Conservation (phyloP, 2,888 invertebrate genomes). For the Hirtodrosophila alboralis region DNA sequence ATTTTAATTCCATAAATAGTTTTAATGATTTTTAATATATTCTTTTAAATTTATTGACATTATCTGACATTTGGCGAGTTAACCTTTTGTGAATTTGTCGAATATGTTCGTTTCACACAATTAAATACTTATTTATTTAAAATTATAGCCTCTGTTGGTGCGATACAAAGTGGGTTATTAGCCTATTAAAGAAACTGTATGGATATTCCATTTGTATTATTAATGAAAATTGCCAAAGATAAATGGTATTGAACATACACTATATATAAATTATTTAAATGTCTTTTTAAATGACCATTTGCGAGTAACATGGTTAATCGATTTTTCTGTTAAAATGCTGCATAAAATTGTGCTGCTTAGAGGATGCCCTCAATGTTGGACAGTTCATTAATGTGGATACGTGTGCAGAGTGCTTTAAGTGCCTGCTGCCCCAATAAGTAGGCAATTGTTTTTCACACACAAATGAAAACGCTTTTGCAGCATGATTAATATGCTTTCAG, state of each 20-base stretch:
- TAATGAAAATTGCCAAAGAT: constrained; percentile 4
- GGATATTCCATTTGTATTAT: constrained; percentile 11
- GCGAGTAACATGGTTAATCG: constrained; percentile 21
- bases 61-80: too few species aligned
- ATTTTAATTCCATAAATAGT: too few species aligned
- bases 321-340: constrained; percentile 25
- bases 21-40: too few species aligned
- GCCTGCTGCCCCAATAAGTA: constrained; percentile 37
- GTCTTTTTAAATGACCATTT: constrained; percentile 7
- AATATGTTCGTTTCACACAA: constrained; percentile 2
- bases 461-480: constrained; percentile 44
- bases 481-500: constrained; percentile 65
- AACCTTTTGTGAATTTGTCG: not conserved
- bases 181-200: constrained; percentile 2
- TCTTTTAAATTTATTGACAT: not conserved
- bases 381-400: constrained; percentile 42
- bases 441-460: constrained; percentile 58
- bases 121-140: constrained; percentile 14
- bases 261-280: constrained; percentile 6
- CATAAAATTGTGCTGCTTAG: too few species aligned
- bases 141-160: not conserved
- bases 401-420: constrained; percentile 20
- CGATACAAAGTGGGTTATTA: not conserved
- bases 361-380: constrained; percentile 2
- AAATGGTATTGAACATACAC: not conserved